phyloP scores from a whole-genome alignment of 2,888 invertebrate genomes.

The Calameuta pallipes region DNA sequence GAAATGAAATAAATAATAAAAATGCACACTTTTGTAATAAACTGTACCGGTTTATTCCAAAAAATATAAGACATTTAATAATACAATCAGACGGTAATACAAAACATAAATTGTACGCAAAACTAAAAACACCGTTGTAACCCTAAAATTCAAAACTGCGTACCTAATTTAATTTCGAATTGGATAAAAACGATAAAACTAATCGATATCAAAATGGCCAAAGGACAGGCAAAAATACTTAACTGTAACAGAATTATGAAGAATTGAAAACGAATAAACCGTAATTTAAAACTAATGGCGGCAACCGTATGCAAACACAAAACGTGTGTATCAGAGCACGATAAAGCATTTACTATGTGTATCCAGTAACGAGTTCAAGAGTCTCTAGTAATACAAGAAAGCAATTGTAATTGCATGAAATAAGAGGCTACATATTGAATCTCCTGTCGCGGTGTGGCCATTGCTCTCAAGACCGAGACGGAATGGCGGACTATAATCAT shows the following conservation, averaged over 20 bases:
- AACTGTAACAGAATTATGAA: not conserved
- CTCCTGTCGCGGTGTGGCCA: not conserved
- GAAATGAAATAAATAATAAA: not conserved
- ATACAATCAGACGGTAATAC: not conserved
- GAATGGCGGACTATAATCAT: not conserved
- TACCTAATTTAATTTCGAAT: not conserved
- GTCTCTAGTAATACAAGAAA: not conserved
- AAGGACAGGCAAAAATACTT: not conserved
- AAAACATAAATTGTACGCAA: not conserved
- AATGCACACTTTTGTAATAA: not conserved
- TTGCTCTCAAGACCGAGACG: not conserved
- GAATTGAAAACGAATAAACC: not conserved
- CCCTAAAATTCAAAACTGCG: not conserved
- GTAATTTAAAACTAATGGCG: not conserved
- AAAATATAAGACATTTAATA: not conserved
- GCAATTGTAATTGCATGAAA: not conserved
- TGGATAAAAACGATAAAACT: not conserved
- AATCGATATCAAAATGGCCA: not conserved
- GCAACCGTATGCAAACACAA: not conserved
- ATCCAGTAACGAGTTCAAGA: not conserved
- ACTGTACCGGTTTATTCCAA: not conserved
- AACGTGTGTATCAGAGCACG: not conserved
- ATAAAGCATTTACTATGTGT: not conserved
- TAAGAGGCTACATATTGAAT: not conserved
- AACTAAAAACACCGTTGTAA: not conserved